Evolutionary conservation across 2,797 vertebrate genomes (phyloP).

Genomic region (Neomorphus geoffroyi): DNA sequence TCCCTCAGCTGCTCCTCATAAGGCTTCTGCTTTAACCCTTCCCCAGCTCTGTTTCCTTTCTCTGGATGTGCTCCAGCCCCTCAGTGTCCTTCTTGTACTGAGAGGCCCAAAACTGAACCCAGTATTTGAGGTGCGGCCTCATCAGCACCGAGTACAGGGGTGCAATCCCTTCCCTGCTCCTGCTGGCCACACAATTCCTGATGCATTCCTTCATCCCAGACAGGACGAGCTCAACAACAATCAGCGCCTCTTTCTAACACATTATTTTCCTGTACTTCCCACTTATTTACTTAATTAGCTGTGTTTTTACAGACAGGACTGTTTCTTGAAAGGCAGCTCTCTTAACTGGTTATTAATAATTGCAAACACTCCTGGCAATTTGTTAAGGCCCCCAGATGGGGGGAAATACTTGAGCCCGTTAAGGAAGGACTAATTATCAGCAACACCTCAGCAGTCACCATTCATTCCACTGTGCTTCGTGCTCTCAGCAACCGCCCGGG

Average conservation of each 20-base stretch:
- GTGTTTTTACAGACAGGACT: background rate
- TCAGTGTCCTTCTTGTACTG: too few species aligned
- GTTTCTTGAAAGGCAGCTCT: background rate
- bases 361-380: background rate
- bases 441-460: background rate
- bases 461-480: background rate
- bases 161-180: too few species aligned
- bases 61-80: too few species aligned
- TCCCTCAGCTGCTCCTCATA: too few species aligned
- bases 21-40: too few species aligned
- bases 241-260: background rate
- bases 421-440: slow-evolving; percentile 49
- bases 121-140: too few species aligned
- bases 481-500: background rate
- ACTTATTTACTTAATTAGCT: slow-evolving; percentile 51
- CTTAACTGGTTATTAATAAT: background rate
- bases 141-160: too few species aligned
- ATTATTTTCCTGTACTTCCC: background rate
- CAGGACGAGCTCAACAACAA: slow-evolving; percentile 25
- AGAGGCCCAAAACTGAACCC: too few species aligned
- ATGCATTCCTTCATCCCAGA: background rate
- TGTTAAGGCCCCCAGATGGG: background rate
- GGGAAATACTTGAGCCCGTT: background rate
- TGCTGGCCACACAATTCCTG: too few species aligned
- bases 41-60: too few species aligned